Percentiles rank a stretch among this genome's conserved stretches.
These are phyloP conservation scores for Muscidifurax raptorellus DNA, from an alignment of 1,140 invertebrate species.

Conservation along the genomic window DNA sequence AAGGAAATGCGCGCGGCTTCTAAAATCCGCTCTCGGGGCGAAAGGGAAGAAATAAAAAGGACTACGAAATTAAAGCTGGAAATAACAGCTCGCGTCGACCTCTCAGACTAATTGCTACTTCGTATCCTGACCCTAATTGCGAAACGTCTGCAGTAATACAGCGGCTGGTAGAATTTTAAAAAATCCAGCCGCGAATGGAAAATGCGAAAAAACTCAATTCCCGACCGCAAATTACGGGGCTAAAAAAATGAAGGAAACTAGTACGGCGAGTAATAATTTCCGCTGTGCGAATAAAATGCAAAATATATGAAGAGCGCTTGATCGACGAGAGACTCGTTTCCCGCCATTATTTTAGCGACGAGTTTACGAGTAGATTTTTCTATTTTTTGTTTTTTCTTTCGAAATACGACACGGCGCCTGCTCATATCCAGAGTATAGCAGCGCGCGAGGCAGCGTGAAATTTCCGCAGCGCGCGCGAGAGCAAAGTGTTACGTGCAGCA, in stretches of 20 bases:
- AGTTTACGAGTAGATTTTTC: neutral
- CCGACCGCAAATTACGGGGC: too few species aligned
- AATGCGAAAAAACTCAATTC: too few species aligned
- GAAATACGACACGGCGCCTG: neutral
- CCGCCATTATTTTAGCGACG: neutral
- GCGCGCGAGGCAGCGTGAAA: neutral
- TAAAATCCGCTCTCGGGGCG: too few species aligned
- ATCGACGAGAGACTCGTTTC: neutral
- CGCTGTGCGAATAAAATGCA: too few species aligned
- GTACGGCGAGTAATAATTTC: too few species aligned
- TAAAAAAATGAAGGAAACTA: too few species aligned
- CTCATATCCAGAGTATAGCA: slow-evolving; percentile 1
- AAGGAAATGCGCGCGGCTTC: too few species aligned
- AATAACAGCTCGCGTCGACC: neutral
- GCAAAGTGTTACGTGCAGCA: neutral
- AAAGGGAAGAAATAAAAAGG: too few species aligned
- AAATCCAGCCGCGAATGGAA: too few species aligned
- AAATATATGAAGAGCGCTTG: neutral
- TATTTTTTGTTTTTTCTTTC: too few species aligned
- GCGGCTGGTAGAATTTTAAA: too few species aligned
- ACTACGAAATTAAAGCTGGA: too few species aligned
- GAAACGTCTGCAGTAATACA: neutral
- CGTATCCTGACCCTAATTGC: neutral
- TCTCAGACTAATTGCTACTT: neutral
- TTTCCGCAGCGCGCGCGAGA: neutral